A percentile compares a stretch with the other conserved stretches of the same genome.
Conservation (phyloP, 2,888 invertebrate genomes). For the Phanerotoma sp. region DNA sequence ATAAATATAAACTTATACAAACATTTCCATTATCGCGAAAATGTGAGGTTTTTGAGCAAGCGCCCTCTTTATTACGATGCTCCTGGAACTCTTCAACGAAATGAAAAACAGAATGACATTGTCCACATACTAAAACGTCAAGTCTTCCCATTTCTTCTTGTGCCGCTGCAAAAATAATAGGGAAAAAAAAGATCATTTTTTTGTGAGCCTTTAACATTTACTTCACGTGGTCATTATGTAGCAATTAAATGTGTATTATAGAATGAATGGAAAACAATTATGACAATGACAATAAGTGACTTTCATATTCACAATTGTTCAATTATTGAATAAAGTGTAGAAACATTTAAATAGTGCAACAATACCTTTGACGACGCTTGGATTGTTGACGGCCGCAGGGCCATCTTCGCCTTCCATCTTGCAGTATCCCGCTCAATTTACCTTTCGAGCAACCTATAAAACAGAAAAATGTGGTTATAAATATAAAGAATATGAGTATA, state of each 20-base stretch:
- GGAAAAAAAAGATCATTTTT: conserved; percentile 1
- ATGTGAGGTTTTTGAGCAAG: conserved; percentile 65
- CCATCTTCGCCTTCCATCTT: conserved; percentile 55
- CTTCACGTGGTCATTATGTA: neutral
- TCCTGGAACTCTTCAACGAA: conserved; percentile 77
- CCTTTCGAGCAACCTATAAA: conserved; percentile 13
- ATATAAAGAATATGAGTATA: neutral
- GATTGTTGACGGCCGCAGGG: conserved; percentile 52
- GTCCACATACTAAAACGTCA: conserved; percentile 82
- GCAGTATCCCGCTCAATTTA: conserved; percentile 21
- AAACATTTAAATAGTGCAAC: neutral
- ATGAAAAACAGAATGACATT: conserved; percentile 77
- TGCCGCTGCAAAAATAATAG: conserved; percentile 63
- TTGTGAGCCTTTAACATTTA: neutral
- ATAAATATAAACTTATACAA: conserved; percentile 55
- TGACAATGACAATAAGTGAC: no score
- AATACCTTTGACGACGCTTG: conserved; percentile 51
- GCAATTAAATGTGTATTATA: no score
- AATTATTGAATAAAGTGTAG: no score
- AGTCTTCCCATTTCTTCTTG: conserved; percentile 74
- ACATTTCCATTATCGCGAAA: conserved; percentile 67
- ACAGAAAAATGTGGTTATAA: neutral
- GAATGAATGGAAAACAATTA: no score
- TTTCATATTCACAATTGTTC: no score
- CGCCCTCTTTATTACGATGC: conserved; percentile 65